phyloP scores from a whole-genome alignment of 1,140 invertebrate genomes.

The Leptinotarsa lineolata region DNA sequence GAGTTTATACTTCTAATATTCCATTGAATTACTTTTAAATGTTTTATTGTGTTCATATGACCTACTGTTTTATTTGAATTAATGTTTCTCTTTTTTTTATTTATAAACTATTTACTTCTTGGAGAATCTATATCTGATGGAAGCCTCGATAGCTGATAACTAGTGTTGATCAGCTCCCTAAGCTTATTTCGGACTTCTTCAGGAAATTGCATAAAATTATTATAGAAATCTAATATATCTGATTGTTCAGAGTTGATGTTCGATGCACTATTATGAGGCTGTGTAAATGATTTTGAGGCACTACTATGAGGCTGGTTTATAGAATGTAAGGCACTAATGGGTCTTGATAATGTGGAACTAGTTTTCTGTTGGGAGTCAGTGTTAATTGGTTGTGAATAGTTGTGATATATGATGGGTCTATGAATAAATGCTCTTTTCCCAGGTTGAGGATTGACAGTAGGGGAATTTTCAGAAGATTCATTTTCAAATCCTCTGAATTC shows the following conservation, averaged over 20 bases:
- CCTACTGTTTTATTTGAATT: background rate
- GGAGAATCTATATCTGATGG: background rate
- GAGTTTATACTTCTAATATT: conserved; percentile 9
- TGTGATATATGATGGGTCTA: conserved; percentile 4
- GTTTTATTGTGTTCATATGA: background rate
- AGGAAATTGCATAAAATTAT: conserved; percentile 15
- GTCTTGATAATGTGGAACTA: background rate
- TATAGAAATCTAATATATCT: background rate
- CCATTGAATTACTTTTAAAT: conserved; percentile 8
- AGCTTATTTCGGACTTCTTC: background rate
- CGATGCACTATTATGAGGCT: conserved; percentile 10
- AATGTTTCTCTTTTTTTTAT: background rate
- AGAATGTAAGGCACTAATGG: background rate
- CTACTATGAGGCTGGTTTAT: conserved; percentile 1
- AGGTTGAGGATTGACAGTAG: background rate
- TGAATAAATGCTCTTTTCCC: background rate
- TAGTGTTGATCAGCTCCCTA: background rate
- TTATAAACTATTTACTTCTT: background rate
- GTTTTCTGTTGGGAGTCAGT: background rate
- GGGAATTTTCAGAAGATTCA: background rate
- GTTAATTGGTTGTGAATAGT: background rate
- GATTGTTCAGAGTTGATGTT: background rate
- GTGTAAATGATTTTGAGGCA: background rate
- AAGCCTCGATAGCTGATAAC: background rate
- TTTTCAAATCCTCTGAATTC: background rate